Base-by-base conservation (phyloP, 2,888 invertebrate genomes). In the Eupithecia tripunctaria region DNA sequence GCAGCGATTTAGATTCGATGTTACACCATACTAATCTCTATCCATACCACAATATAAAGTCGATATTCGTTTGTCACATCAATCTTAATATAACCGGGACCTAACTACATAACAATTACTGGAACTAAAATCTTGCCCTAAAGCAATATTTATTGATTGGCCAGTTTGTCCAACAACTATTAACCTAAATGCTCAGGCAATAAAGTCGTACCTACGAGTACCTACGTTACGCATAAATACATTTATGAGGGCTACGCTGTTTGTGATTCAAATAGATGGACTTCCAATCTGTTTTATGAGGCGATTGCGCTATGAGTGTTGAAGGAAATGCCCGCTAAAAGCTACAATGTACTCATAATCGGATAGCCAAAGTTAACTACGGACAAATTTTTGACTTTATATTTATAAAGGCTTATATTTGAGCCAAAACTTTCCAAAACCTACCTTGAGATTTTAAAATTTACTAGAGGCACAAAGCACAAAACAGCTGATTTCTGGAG, bases 101-200 rank as follows among this genome's bases (percentile, higher is more conserved):
- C 59, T 27, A 27, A 59, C 14, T 14, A 60, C 47, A n/a, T 21
- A 47, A 47, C n/a, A 47, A 29, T 15, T 7, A 36, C 38, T 41
- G 21, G 25, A 41, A 21, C 32, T 12, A 38, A 64, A 38, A 15
- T 64, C n/a, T 25, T 38, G 25, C 38, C 56, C 63, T 64, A 64
- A 18, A 64, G 59, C 62, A 21, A 29, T 67, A 38, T 68, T 68
- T 67, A 70, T 73, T 73, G 73, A 73, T 73, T 69, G n/a, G 41
- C 63, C 59, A 41, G 70, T 67, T 73, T 73, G 70, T 73, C 56
- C 70, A 64, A 67, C 70, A 65, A 67, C 60, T 70, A 67, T 73
- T 73, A 73, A 73, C 73, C 73, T 56, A 70, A 70, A 70, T 70
- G 70, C 25, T 47, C 59, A 62, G 36, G 60, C 18, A 12, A 69